phyloP scores from a whole-genome alignment of 2,113 vertebrate species.

The Plecotus auritus region DNA sequence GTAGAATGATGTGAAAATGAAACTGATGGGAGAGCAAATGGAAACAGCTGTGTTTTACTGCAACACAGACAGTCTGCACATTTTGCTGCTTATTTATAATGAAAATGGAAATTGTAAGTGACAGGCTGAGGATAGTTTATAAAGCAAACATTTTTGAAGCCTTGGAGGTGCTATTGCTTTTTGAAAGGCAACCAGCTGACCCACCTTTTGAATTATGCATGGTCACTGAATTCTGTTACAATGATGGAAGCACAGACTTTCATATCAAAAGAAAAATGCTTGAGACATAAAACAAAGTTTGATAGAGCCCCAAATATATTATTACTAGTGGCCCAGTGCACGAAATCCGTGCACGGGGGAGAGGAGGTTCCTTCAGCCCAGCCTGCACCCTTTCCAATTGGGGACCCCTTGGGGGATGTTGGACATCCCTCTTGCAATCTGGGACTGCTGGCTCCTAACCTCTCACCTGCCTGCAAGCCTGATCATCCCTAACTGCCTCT shows the following conservation, averaged over 20 bases:
- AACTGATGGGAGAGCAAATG: conserved; percentile 35
- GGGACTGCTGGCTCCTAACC: too few relatives aligned
- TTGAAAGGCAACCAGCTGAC: conserved; percentile 39
- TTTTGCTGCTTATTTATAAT: conserved; percentile 66
- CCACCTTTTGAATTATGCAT: background rate
- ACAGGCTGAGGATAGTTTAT: conserved; percentile 59
- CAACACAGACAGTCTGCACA: conserved; percentile 43
- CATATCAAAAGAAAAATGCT: background rate
- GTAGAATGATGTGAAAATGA: conserved; percentile 52
- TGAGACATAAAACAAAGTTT: background rate
- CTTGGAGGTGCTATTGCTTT: conserved; percentile 27
- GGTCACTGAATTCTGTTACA: background rate
- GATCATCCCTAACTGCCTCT: too few relatives aligned
- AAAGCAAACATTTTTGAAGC: conserved; percentile 54
- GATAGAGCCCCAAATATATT: background rate
- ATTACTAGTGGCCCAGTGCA: too few relatives aligned
- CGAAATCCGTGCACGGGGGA: too few relatives aligned
- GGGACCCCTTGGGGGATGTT: too few relatives aligned
- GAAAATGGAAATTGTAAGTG: conserved; percentile 67
- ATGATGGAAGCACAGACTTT: background rate
- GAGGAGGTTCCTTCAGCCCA: too few relatives aligned
- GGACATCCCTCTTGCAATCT: too few relatives aligned
- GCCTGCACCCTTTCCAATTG: too few relatives aligned
- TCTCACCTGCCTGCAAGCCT: too few relatives aligned
- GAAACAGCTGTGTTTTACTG: conserved; percentile 61